A percentile compares a stretch with the other conserved stretches of the same genome.
Evolutionary conservation across 2,888 invertebrate genomes (phyloP).

Genomic region (Epirrhoe alternata): DNA sequence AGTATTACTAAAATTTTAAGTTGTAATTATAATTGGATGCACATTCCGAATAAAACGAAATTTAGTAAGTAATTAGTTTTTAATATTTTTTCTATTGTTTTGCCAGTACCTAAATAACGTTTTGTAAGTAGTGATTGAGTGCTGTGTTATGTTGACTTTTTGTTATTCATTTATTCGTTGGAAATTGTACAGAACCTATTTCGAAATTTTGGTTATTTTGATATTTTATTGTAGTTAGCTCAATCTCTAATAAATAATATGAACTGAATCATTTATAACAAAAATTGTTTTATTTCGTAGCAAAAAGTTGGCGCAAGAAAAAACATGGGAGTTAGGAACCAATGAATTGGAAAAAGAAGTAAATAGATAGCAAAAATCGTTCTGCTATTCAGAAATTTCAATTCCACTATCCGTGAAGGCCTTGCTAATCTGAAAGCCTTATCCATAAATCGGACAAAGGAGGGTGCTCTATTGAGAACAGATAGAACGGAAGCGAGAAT

Average conservation of each 20-base stretch:
- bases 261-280: slow-evolving; percentile 39
- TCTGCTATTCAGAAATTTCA: too few relatives aligned
- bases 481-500: slow-evolving; percentile 52
- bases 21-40: slow-evolving; percentile 50
- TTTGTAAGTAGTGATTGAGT: slow-evolving; percentile 64
- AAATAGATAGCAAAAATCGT: too few relatives aligned
- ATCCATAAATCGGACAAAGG: slow-evolving; percentile 33
- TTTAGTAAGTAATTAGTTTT: slow-evolving; percentile 38
- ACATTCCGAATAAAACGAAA: slow-evolving; percentile 58
- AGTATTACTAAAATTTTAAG: slow-evolving; percentile 52
- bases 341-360: too few relatives aligned
- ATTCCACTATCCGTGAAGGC: background rate
- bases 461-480: slow-evolving; percentile 47
- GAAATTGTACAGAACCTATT: slow-evolving; percentile 40
- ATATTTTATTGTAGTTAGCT: slow-evolving; percentile 39
- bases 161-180: slow-evolving; percentile 39
- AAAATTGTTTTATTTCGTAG: slow-evolving; percentile 24
- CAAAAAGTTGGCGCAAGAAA: background rate
- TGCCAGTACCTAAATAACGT: slow-evolving; percentile 57
- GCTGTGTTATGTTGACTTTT: slow-evolving; percentile 65
- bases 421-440: slow-evolving; percentile 7
- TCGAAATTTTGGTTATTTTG: slow-evolving; percentile 23
- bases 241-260: slow-evolving; percentile 43
- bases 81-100: slow-evolving; percentile 35
- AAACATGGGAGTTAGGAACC: too few relatives aligned